Base-by-base conservation (phyloP, 2,797 vertebrate genomes). In the Microctenopoma stevenorrisi region DNA sequence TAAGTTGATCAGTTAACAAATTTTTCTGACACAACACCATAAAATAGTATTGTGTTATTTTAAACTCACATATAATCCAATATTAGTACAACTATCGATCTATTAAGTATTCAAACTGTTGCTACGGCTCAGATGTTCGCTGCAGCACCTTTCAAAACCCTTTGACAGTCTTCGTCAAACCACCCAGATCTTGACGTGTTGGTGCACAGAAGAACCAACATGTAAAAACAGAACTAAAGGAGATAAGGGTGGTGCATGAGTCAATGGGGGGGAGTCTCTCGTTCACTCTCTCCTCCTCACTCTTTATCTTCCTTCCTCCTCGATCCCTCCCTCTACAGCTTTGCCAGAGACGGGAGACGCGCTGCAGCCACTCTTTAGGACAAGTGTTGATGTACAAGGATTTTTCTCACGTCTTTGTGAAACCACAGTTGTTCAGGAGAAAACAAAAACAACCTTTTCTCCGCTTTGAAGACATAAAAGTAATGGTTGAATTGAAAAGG, bases 271-370 rank as follows among this genome's bases (percentile, higher is more conserved):
- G 79, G 62, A 68, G 84, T 73, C 69, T 80, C 77, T 81, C 64
- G 70, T 79, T 83, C 69, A 69, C 84, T 76, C 84, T 77, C 50
- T 54, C 74, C 76, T 86, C 74, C 79, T 83, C 83, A 79, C 84
- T 87, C 78, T 64, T 67, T 72, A 65, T 81, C 72, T 70, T 47
- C 81, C 56, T 78, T 66, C 78, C 72, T 81, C 72, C 75, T 81
- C 74, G 55, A 42, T 43, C 64, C 78, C 68, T 79, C 60, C 83
- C 63, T 67, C 61, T 40, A 51, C 77, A 68, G 59, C 70, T 67
- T 68, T 83, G 66, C 66, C 81, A 85, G 84, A 72, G 78, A 44
- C 64, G 60, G 80, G 65, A 88, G 72, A 3, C 81, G 60, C 64
- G 73, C 78, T 69, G 87, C 69, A 68, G 72, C 70, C 57, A 66